Base-by-base conservation (phyloP, 2,888 invertebrate genomes). In the Lochmaea crataegi region DNA sequence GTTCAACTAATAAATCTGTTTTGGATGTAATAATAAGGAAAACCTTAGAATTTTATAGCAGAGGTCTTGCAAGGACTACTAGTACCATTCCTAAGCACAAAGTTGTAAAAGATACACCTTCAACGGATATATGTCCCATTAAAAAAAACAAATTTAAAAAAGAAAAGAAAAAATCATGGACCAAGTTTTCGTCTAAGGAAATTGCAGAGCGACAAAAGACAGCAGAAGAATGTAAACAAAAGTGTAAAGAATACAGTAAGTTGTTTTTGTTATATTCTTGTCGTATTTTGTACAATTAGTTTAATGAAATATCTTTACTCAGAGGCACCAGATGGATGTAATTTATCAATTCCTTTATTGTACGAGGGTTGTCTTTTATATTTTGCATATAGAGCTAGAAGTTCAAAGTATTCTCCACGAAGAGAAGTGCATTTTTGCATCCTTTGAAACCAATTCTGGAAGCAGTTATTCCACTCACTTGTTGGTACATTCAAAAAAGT, bases 161-260 rank as follows among this genome's bases (percentile, higher is more conserved):
- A 18, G 42, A 16, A 42, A 32, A 45, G 11, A 68, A 69, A 32
- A 63, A 41, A 69, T 38, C 14, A 18, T 69, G 63, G 68, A 53
- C 14, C 11, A 2, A 12, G 4, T 68, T 68, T 63, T 51, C 61
- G 12, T 32, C 61, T 9, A 41, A 63, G 26, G 51, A 61, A 61
- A 51, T 26, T 32, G 42, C n/a, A 6, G 42, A 61, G 51, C 48
- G 51, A 10, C 51, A 6, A 53, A 63, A 42, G 11, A 42, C 14
- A 63, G 12, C 12, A 22, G 41, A 51, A 51, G 61, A 68, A 51
- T 38, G 61, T 12, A 26, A 16, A 26, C 14, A 32, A 58, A 14
- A 38, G 3, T 68, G 68, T n/a, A 26, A 12, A n/a, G 45, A 45
- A 60, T 57, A 16, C 45, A 60, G 58, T 58, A 58, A 58, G 58